Evolutionary conservation across 2,113 vertebrate genomes (phyloP).

Genomic region (Climacteris rufus): DNA sequence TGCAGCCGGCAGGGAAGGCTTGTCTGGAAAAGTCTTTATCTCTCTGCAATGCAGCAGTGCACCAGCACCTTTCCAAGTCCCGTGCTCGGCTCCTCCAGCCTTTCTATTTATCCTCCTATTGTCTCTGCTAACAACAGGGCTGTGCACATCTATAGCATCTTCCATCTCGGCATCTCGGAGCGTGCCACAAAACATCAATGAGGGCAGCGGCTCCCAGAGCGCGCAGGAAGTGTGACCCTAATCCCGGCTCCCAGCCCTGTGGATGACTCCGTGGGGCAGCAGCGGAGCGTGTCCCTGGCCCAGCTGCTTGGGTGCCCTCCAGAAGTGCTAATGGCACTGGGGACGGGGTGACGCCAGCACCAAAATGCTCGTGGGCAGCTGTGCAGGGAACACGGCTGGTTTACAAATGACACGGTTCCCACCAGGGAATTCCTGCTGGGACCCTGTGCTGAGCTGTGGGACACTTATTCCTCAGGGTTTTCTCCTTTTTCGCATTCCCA

Average conservation of each 20-base stretch:
- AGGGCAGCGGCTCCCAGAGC: background rate
- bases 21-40: background rate
- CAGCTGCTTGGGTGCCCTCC: background rate
- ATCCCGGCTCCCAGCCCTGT: background rate
- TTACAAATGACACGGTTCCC: background rate
- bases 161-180: background rate
- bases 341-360: background rate
- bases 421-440: background rate
- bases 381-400: background rate
- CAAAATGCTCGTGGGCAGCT: background rate
- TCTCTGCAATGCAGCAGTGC: conserved; percentile 20
- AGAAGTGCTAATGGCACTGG: background rate
- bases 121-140: conserved; percentile 40
- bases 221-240: accelerated
- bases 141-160: background rate
- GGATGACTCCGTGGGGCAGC: accelerated
- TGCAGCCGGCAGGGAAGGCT: background rate
- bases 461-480: background rate
- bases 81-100: conserved; percentile 11
- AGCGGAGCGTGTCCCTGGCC: accelerated
- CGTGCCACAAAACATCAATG: background rate
- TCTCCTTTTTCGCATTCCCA: background rate
- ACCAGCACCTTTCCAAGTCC: conserved; percentile 9
- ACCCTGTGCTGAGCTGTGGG: background rate
- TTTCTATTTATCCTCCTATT: conserved; percentile 52